Conservation (phyloP, 2,113 vertebrate genomes). For the Chloropsis cyanopogon region DNA sequence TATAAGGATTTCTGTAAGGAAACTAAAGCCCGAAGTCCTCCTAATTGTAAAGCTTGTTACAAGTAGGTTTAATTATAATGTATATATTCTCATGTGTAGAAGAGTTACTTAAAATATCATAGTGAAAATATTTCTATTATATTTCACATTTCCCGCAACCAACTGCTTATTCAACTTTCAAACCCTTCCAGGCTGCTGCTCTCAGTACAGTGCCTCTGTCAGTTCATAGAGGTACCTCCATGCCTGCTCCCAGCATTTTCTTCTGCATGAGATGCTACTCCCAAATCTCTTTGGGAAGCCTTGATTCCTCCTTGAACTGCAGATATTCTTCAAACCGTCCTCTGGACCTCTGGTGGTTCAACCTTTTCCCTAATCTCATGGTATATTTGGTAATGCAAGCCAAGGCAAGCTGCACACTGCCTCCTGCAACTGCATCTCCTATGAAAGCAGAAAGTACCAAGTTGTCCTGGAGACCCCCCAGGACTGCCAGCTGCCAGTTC, state of each 20-base stretch:
- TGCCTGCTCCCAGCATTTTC: neutral
- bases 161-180: neutral
- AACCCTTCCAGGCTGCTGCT: neutral
- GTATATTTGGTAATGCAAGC: neutral
- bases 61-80: neutral
- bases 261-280: neutral
- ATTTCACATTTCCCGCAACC: neutral
- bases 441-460: neutral
- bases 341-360: neutral
- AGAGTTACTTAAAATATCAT: neutral
- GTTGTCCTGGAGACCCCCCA: neutral
- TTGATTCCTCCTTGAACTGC: neutral
- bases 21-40: neutral
- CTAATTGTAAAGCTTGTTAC: neutral
- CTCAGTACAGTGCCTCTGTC: neutral
- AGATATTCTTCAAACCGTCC: neutral
- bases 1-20: neutral
- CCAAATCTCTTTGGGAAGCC: neutral
- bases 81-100: neutral
- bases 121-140: neutral
- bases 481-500: neutral
- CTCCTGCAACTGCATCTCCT: neutral
- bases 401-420: neutral
- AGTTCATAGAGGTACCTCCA: neutral
- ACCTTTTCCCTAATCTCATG: accelerated